A percentile compares a stretch with the other conserved stretches of the same genome.
Conservation (phyloP, 2,888 invertebrate genomes). For the Campoletis raptor region DNA sequence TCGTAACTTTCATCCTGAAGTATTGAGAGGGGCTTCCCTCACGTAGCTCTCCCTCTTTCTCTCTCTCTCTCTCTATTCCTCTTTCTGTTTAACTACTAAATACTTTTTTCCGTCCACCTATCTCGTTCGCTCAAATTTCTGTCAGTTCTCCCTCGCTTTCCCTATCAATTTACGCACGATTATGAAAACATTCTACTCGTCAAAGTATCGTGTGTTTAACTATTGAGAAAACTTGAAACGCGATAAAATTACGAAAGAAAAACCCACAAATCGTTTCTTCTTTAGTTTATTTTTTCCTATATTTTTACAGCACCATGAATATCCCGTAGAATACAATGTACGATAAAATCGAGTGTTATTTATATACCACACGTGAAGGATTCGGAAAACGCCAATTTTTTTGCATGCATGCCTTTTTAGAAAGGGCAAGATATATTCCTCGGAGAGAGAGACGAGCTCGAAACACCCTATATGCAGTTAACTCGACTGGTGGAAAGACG, state of each 20-base stretch:
- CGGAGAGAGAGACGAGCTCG: conserved; percentile 1
- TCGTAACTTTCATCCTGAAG: conserved; percentile 38
- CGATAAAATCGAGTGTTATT: not conserved
- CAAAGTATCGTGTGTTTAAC: not conserved
- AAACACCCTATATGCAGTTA: conserved; percentile 17
- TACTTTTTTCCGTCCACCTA: not conserved
- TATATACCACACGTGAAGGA: not conserved
- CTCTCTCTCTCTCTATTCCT: conserved; percentile 37
- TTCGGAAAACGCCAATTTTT: not conserved
- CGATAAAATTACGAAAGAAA: not conserved
- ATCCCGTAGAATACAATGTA: not conserved
- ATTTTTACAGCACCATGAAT: not conserved
- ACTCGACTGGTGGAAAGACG: not conserved
- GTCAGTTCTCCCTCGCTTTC: not conserved
- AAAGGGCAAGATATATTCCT: not conserved
- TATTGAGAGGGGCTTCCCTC: conserved; percentile 49
- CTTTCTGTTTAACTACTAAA: conserved; percentile 31
- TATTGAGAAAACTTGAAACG: not conserved
- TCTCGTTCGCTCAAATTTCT: not conserved
- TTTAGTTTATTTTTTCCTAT: not conserved
- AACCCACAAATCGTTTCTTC: not conserved
- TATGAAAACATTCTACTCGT: not conserved
- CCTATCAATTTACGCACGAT: not conserved
- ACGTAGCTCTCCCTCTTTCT: conserved; percentile 20
- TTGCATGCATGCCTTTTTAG: not conserved